Percentiles rank a stretch among this genome's conserved stretches.
phyloP scores from a whole-genome alignment of 2,113 vertebrate species.

The Spilogale gracilis region DNA sequence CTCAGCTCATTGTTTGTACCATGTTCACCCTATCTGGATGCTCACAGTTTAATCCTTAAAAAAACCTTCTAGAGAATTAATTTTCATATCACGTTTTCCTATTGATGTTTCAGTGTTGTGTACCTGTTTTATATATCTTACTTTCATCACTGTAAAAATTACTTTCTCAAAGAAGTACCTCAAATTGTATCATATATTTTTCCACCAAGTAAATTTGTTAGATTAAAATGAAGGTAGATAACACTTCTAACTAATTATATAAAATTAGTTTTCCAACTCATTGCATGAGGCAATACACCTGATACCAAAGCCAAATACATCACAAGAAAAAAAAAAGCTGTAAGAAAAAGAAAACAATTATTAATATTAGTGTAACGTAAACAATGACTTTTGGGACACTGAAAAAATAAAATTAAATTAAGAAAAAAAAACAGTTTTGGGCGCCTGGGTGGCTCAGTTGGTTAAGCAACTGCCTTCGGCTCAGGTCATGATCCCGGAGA shows the following conservation, averaged over 20 bases:
- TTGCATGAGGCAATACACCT: neutral
- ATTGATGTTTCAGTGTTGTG: constrained; percentile 83
- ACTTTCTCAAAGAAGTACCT: constrained; percentile 80
- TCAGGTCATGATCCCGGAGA: too few relatives aligned
- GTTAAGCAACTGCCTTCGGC: too few relatives aligned
- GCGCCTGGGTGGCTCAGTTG: too few relatives aligned
- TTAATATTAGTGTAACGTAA: neutral
- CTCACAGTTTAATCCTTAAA: constrained; percentile 67
- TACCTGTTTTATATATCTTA: constrained; percentile 72
- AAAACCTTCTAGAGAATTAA: constrained; percentile 54
- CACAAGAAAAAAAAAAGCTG: neutral
- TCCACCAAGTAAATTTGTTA: constrained; percentile 63
- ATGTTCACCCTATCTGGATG: constrained; percentile 68
- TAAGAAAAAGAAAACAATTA: neutral
- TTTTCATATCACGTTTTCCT: constrained; percentile 29
- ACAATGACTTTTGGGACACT: too few relatives aligned
- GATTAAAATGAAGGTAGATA: constrained; percentile 65
- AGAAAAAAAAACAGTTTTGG: too few relatives aligned
- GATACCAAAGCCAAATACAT: neutral
- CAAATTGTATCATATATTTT: constrained; percentile 70
- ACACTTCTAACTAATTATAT: neutral
- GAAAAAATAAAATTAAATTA: too few relatives aligned
- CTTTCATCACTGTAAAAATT: constrained; percentile 64
- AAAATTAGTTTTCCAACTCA: neutral
- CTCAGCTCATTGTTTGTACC: neutral